Evolutionary conservation across 1,140 invertebrate genomes (phyloP).

Genomic region (Drosophila obscura): DNA sequence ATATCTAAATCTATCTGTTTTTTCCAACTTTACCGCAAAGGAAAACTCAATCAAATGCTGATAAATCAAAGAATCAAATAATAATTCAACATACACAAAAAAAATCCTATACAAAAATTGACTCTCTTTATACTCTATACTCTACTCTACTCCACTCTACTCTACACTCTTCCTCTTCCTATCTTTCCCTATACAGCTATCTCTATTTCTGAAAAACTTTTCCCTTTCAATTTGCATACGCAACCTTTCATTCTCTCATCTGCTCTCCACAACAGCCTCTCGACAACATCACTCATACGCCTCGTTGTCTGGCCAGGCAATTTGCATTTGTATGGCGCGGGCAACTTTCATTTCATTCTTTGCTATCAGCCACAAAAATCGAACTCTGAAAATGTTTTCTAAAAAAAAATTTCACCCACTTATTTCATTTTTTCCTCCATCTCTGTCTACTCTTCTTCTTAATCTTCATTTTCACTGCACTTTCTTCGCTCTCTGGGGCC

Average conservation of each 20-base stretch:
- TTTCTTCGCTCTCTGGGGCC: slow-evolving; percentile 58
- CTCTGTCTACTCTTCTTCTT: slow-evolving; percentile 14
- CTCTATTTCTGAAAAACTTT: slow-evolving; percentile 32
- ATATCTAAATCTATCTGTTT: slow-evolving; percentile 51
- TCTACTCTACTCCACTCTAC: neutral
- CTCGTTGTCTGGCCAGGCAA: slow-evolving; percentile 59
- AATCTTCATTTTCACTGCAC: slow-evolving; percentile 71
- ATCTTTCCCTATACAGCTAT: slow-evolving; percentile 2
- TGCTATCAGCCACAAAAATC: slow-evolving; percentile 69
- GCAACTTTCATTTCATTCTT: slow-evolving; percentile 72
- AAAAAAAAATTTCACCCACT: slow-evolving; percentile 76
- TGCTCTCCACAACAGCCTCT: slow-evolving; percentile 32
- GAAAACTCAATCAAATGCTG: slow-evolving; percentile 76
- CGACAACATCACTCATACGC: slow-evolving; percentile 72
- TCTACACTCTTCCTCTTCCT: slow-evolving; percentile 1
- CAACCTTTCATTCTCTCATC: slow-evolving; percentile 24
- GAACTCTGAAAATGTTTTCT: slow-evolving; percentile 62
- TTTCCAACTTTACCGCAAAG: slow-evolving; percentile 66
- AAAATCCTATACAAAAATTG: slow-evolving; percentile 60
- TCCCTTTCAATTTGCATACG: slow-evolving; percentile 64
- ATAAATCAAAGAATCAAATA: slow-evolving; percentile 83
- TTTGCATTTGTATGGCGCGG: slow-evolving; percentile 61
- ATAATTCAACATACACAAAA: slow-evolving; percentile 73
- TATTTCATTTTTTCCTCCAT: slow-evolving; percentile 39
- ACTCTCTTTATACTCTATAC: slow-evolving; percentile 16